phyloP scores from a whole-genome alignment of 2,113 vertebrate genomes.

The Barbus barbus region DNA sequence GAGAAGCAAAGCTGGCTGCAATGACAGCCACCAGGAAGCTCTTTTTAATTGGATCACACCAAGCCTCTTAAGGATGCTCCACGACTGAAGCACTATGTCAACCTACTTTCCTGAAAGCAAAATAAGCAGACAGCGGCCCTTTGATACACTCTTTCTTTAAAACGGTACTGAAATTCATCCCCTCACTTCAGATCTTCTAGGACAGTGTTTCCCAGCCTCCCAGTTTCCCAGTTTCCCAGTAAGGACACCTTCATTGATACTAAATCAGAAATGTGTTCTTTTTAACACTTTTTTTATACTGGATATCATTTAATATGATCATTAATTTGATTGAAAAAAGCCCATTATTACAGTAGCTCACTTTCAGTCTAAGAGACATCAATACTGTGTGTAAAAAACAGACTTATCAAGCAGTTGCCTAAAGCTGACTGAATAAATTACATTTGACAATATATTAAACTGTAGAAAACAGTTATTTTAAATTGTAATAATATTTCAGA shows the following conservation, averaged over 20 bases:
- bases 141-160: conserved; percentile 36
- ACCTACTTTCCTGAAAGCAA: conserved; percentile 63
- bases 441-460: too few relatives aligned
- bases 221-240: not conserved
- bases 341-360: not conserved
- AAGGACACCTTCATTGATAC: not conserved
- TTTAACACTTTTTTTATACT: not conserved
- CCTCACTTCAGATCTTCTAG: conserved; percentile 14
- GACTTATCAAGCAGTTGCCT: not conserved
- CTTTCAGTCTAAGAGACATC: not conserved
- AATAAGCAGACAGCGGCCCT: conserved; percentile 10
- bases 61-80: conserved; percentile 70
- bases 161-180: conserved; percentile 13
- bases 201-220: not conserved
- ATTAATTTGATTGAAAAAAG: not conserved
- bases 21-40: conserved; percentile 63
- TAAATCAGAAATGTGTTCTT: not conserved
- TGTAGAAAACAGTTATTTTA: too few relatives aligned
- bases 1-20: conserved; percentile 24
- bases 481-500: too few relatives aligned
- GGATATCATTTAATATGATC: not conserved
- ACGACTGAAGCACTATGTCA: conserved; percentile 59
- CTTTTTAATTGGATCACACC: conserved; percentile 73
- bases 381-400: not conserved
- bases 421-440: not conserved